A percentile compares a stretch with the other conserved stretches of the same genome.
Evolutionary conservation across 2,113 vertebrate species (phyloP).

Genomic region (Ailurus styani): DNA sequence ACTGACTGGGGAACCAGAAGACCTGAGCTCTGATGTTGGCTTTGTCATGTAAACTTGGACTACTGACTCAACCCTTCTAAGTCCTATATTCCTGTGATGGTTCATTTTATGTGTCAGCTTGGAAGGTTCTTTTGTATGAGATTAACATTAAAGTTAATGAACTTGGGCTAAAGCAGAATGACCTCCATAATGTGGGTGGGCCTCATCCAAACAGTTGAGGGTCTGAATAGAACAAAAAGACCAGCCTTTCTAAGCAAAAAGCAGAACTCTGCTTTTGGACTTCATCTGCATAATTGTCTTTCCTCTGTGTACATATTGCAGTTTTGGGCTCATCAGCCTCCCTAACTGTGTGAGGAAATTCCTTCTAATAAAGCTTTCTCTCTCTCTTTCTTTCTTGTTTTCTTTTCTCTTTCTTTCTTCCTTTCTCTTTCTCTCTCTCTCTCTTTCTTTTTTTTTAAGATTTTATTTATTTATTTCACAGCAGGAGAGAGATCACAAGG

Average conservation of each 20-base stretch:
- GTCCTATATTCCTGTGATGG: too few species aligned
- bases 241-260: background rate
- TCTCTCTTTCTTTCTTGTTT: fast-evolving
- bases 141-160: background rate
- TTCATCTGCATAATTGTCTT: background rate
- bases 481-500: too few species aligned
- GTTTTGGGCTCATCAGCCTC: background rate
- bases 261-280: fast-evolving
- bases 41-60: background rate
- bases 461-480: too few species aligned
- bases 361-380: background rate
- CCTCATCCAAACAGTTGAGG: background rate
- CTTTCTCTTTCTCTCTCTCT: background rate
- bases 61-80: background rate
- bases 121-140: background rate
- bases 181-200: background rate
- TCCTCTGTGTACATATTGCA: background rate
- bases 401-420: background rate
- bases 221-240: background rate
- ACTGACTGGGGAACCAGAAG: background rate
- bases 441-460: too few species aligned
- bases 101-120: background rate
- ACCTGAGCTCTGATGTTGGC: background rate
- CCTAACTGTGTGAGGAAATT: too few species aligned
- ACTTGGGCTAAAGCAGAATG: background rate